Percentiles rank a stretch among this genome's conserved stretches.
Conservation (phyloP, 1,140 invertebrate genomes). For the Cotesia typhae region DNA sequence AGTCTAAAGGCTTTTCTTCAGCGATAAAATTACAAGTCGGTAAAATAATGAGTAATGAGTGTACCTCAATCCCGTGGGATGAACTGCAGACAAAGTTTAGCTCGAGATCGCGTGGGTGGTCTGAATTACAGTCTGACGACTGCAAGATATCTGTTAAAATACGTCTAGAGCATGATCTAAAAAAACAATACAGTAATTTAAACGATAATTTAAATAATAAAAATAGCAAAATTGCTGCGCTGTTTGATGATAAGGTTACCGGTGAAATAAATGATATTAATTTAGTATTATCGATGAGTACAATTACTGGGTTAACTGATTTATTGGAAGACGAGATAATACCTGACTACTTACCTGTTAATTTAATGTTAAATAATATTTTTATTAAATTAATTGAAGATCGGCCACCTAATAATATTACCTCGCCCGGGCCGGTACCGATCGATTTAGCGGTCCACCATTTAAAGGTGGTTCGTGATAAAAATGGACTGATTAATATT, state of each 20-base stretch:
- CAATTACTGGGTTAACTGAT: conserved; percentile 79
- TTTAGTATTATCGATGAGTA: conserved; percentile 81
- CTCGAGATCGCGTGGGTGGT: conserved; percentile 76
- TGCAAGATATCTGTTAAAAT: conserved; percentile 68
- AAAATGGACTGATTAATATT: conserved; percentile 77
- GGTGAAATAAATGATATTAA: conserved; percentile 74
- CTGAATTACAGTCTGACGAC: conserved; percentile 68
- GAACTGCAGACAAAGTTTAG: conserved; percentile 88
- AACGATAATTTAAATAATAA: conserved; percentile 48
- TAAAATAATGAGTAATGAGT: conserved; percentile 81
- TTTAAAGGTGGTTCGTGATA: conserved; percentile 73
- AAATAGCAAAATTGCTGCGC: conserved; percentile 55
- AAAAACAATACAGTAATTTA: conserved; percentile 56
- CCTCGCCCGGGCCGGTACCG: conserved; percentile 82
- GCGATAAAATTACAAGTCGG: conserved; percentile 79
- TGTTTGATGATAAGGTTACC: conserved; percentile 67
- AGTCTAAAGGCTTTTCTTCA: conserved; percentile 79
- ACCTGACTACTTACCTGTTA: conserved; percentile 79
- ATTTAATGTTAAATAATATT: conserved; percentile 76
- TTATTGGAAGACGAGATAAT: conserved; percentile 87
- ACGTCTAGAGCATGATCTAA: conserved; percentile 71
- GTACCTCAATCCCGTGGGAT: conserved; percentile 88
- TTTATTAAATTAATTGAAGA: conserved; percentile 80
- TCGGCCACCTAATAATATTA: conserved; percentile 80
- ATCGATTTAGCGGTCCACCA: conserved; percentile 79